These are phyloP conservation scores for Heteromormyrus szaboi DNA, from an alignment of 2,797 vertebrate genomes.

Conservation along the genomic window DNA sequence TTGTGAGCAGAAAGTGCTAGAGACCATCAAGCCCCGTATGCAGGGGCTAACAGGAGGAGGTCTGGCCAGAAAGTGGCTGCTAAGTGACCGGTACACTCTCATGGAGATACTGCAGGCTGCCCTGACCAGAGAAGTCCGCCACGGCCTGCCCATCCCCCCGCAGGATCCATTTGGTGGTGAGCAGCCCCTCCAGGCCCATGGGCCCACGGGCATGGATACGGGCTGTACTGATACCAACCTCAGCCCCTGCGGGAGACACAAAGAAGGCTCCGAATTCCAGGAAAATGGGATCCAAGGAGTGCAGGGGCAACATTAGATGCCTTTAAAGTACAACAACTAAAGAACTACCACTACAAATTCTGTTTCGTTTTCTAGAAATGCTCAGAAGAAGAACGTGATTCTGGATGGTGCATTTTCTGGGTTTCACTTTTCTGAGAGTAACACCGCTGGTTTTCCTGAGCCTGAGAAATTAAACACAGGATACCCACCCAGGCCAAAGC, in stretches of 20 bases:
- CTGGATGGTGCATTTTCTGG: neutral
- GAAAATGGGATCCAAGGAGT: neutral
- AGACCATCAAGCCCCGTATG: neutral
- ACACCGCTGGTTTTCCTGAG: neutral
- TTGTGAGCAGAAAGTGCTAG: neutral
- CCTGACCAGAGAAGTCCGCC: slow-evolving; percentile 86
- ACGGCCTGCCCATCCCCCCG: slow-evolving; percentile 83
- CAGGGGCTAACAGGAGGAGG: neutral
- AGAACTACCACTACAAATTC: neutral
- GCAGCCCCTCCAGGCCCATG: slow-evolving; percentile 88
- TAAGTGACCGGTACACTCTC: slow-evolving; percentile 68
- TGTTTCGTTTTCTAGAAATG: neutral
- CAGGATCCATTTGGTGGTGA: slow-evolving; percentile 93
- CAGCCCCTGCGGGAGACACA: slow-evolving; percentile 67
- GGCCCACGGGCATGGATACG: slow-evolving; percentile 91
- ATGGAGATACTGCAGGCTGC: slow-evolving; percentile 83
- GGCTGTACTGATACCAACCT: slow-evolving; percentile 91
- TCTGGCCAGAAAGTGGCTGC: neutral
- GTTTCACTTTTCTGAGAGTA: neutral
- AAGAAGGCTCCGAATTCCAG: neutral
- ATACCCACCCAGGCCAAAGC: slow-evolving; percentile 85
- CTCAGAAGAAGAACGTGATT: neutral
- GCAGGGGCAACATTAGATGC: neutral
- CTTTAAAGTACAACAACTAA: neutral
- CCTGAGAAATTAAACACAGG: neutral